These are phyloP conservation scores for Phrynocephalus forsythii DNA, from an alignment of 2,797 vertebrate species.

Conservation along the genomic window DNA sequence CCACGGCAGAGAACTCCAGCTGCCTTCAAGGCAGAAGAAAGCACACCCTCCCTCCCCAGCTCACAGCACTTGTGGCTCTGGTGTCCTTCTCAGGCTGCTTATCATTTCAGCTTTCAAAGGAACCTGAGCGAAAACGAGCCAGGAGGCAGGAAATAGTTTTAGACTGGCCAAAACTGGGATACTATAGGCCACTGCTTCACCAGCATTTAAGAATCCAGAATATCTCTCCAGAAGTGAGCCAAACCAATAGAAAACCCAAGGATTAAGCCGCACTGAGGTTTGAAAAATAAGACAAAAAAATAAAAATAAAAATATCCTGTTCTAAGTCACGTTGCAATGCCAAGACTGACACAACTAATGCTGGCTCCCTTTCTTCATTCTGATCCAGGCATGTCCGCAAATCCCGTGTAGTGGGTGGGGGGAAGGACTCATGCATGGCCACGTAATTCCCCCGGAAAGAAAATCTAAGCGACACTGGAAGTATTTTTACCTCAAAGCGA, in stretches of 20 bases:
- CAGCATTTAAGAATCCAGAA: neutral
- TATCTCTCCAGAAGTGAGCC: neutral
- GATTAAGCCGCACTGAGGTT: too few relatives aligned
- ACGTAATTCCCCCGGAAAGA: neutral
- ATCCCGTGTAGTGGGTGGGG: too few relatives aligned
- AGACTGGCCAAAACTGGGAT: neutral
- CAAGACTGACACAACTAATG: neutral
- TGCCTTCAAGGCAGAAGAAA: neutral
- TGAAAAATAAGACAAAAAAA: neutral
- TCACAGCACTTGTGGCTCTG: too few relatives aligned
- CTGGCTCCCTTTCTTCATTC: neutral
- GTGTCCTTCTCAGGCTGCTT: too few relatives aligned
- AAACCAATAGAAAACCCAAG: neutral
- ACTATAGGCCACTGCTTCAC: neutral
- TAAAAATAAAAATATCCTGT: neutral
- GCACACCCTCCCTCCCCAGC: too few relatives aligned
- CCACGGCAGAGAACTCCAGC: too few relatives aligned
- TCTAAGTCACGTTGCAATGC: too few relatives aligned
- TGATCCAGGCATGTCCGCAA: neutral
- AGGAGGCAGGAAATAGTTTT: neutral
- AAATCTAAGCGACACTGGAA: neutral
- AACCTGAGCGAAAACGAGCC: neutral
- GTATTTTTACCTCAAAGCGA: neutral
- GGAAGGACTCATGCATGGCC: neutral
- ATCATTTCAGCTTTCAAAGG: neutral